Evolutionary conservation across 64 coral and sea anemone species (phyloP).

Genomic region (Stichodactyla mertensii): DNA sequence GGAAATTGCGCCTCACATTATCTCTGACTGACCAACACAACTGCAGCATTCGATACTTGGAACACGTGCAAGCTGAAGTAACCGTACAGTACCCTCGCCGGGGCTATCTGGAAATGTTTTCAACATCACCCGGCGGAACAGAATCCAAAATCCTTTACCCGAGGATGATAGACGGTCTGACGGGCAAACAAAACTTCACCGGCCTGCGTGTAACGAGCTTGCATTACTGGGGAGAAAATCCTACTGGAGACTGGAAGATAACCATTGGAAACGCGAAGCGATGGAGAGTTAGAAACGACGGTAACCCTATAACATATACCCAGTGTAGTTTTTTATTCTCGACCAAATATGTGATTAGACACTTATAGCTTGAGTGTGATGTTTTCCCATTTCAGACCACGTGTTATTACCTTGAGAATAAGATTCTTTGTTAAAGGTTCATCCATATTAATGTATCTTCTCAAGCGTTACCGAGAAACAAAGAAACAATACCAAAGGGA

Average conservation of each 20-base stretch:
- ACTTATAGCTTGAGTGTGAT: too few species aligned
- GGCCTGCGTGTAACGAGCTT: slow-evolving; percentile 23
- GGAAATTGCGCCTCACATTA: not conserved
- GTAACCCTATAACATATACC: not conserved
- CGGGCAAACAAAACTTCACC: not conserved
- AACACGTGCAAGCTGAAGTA: slow-evolving; percentile 30
- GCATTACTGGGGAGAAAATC: slow-evolving; percentile 45
- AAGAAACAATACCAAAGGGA: too few species aligned
- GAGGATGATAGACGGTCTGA: slow-evolving; percentile 8
- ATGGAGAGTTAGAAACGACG: not conserved
- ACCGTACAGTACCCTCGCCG: not conserved
- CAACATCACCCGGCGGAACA: slow-evolving; percentile 29
- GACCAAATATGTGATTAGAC: too few species aligned
- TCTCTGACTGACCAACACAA: not conserved
- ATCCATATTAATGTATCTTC: too few species aligned
- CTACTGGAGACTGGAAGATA: slow-evolving; percentile 34
- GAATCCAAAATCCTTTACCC: slow-evolving; percentile 22
- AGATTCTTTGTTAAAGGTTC: too few species aligned
- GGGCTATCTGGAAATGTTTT: slow-evolving; percentile 25
- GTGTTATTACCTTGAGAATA: too few species aligned
- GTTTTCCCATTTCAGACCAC: too few species aligned
- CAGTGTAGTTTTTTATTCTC: not conserved
- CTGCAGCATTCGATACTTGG: slow-evolving; percentile 20
- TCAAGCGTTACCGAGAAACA: too few species aligned
- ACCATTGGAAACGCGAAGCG: slow-evolving; percentile 11